These are phyloP conservation scores for Hylomyscus alleni DNA, from an alignment of 2,797 vertebrate genomes.

Conservation along the genomic window DNA sequence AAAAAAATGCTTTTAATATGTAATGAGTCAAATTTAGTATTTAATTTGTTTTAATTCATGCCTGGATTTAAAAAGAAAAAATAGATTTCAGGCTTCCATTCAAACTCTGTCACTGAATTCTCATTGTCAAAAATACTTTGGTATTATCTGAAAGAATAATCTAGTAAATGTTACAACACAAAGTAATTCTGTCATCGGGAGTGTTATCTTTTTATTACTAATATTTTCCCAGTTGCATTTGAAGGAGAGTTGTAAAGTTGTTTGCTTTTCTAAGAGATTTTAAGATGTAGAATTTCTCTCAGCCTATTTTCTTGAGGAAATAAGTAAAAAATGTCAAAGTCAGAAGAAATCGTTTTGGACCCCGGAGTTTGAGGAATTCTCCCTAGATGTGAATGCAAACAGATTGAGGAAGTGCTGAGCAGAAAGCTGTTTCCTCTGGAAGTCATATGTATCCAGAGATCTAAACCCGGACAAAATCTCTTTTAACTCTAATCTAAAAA, in stretches of 20 bases:
- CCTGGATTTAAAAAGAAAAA: background rate
- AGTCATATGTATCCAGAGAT: background rate
- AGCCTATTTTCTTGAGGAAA: conserved; percentile 42
- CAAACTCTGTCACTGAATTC: conserved; percentile 15
- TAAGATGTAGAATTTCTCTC: conserved; percentile 46
- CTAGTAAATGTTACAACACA: background rate
- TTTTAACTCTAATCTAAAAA: conserved; percentile 23
- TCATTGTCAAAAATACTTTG: conserved; percentile 4
- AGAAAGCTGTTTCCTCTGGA: conserved; percentile 22
- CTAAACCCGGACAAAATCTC: conserved; percentile 4
- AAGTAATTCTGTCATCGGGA: background rate
- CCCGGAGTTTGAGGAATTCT: conserved; percentile 3
- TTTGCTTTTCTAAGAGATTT: conserved; percentile 48
- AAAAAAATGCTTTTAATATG: conserved; percentile 55
- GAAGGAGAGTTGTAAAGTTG: conserved; percentile 22
- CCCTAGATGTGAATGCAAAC: background rate
- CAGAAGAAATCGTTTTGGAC: conserved; percentile 9
- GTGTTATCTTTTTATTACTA: conserved; percentile 22
- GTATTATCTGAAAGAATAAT: background rate
- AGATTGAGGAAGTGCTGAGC: conserved; percentile 13
- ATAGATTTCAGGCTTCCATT: background rate
- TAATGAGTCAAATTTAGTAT: conserved; percentile 45
- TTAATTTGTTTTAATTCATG: conserved; percentile 53
- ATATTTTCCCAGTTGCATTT: conserved; percentile 1
- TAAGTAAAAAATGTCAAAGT: conserved; percentile 28